A percentile compares a stretch with the other conserved stretches of the same genome.
Conservation (phyloP, 2,797 vertebrate species). For the Myotis findleyi region DNA sequence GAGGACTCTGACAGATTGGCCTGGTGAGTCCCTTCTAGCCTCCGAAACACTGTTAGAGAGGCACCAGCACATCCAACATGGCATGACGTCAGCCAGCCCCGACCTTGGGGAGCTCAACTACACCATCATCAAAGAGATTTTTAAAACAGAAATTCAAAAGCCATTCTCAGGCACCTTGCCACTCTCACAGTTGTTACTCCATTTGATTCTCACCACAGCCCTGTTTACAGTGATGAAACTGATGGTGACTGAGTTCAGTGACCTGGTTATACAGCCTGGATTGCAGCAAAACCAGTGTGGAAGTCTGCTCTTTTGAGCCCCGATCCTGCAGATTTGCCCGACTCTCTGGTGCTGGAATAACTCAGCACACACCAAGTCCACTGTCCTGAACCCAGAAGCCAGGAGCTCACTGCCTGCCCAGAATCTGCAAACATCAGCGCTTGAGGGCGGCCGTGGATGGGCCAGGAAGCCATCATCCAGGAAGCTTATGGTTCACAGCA, state of each 20-base stretch:
- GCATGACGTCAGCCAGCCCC: background rate
- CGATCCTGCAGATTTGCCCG: background rate
- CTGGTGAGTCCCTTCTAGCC: background rate
- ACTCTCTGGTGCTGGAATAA: background rate
- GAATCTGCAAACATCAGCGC: background rate
- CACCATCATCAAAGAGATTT: background rate
- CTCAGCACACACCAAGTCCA: background rate
- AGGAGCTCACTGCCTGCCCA: background rate
- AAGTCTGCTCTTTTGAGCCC: background rate
- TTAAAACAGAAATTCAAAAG: background rate
- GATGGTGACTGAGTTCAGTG: background rate
- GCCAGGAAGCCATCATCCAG: background rate
- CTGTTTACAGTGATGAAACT: background rate
- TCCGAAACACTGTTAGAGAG: background rate
- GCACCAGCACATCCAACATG: background rate
- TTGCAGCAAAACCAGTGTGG: background rate
- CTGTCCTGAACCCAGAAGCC: background rate
- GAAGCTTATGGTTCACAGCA: background rate
- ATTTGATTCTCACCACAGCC: background rate
- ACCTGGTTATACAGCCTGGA: background rate
- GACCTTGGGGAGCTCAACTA: background rate
- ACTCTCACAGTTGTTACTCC: background rate
- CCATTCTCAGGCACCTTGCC: background rate
- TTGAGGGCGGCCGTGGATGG: background rate
- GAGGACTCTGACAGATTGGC: background rate